Evolutionary conservation across 1,140 invertebrate species (phyloP).

Genomic region (Procambarus clarkii): DNA sequence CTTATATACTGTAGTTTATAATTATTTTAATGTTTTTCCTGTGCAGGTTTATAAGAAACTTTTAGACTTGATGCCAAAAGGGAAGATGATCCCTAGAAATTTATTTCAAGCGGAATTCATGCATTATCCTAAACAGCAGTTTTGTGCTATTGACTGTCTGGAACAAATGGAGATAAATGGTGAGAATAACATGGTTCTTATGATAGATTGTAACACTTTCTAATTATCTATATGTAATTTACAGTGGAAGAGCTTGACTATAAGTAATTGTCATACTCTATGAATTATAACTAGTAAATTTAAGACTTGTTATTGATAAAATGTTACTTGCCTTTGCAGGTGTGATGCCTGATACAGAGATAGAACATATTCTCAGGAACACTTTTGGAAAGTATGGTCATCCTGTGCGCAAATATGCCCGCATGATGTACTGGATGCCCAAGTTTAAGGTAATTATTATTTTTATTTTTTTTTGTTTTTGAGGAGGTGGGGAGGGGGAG

Average conservation of each 20-base stretch:
- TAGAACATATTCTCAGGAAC: slow-evolving; percentile 87
- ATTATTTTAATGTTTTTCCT: neutral
- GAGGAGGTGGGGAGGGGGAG: no score
- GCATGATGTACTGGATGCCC: slow-evolving; percentile 99
- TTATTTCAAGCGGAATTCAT: slow-evolving; percentile 89
- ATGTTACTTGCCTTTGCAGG: slow-evolving; percentile 77
- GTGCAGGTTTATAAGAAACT: slow-evolving; percentile 89
- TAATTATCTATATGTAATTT: no score
- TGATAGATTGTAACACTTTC: no score
- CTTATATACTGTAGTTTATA: neutral
- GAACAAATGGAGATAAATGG: slow-evolving; percentile 94
- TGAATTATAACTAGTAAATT: no score
- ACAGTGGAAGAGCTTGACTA: no score
- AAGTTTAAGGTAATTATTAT: slow-evolving; percentile 88
- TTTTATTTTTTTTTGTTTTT: no score
- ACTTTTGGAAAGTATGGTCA: slow-evolving; percentile 88
- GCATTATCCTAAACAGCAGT: slow-evolving; percentile 96
- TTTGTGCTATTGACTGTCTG: slow-evolving; percentile 90
- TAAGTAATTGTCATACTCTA: no score
- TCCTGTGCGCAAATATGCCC: slow-evolving; percentile 88
- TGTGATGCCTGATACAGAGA: slow-evolving; percentile 93
- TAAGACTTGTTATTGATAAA: no score
- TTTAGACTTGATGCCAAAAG: slow-evolving; percentile 94
- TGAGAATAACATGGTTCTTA: slow-evolving; percentile 74
- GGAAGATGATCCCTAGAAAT: slow-evolving; percentile 88